phyloP scores from a whole-genome alignment of 2,888 invertebrate species.

The Drosophila meridionalis region DNA sequence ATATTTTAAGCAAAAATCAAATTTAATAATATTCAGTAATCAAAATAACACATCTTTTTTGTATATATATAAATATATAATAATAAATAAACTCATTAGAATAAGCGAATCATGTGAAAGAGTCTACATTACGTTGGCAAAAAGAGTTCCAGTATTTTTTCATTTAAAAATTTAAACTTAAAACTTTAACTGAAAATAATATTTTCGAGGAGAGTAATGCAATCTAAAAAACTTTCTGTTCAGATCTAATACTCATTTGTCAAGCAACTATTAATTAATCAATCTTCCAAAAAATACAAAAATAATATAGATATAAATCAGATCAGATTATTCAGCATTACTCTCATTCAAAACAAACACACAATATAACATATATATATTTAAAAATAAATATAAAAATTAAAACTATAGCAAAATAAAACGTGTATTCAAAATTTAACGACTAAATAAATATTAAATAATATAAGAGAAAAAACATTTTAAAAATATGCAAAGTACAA shows the following conservation, averaged over 20 bases:
- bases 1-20: conserved; percentile 7
- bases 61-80: neutral
- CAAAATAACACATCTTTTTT: neutral
- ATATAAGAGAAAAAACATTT: neutral
- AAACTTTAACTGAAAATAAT: neutral
- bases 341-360: neutral
- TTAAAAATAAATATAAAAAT: neutral
- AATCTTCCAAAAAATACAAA: neutral
- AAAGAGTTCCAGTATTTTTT: neutral
- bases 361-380: neutral
- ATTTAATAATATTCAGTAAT: neutral
- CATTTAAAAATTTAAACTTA: neutral
- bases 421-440: neutral
- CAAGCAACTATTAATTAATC: neutral
- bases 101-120: neutral
- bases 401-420: neutral
- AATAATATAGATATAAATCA: neutral
- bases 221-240: neutral
- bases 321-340: conserved; percentile 14
- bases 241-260: too few relatives aligned
- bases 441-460: neutral
- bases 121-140: neutral
- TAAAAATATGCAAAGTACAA: neutral
- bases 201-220: conserved; percentile 22
- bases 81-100: neutral